Evolutionary conservation across 2,888 invertebrate species (phyloP).

Genomic region (Tuta absoluta): DNA sequence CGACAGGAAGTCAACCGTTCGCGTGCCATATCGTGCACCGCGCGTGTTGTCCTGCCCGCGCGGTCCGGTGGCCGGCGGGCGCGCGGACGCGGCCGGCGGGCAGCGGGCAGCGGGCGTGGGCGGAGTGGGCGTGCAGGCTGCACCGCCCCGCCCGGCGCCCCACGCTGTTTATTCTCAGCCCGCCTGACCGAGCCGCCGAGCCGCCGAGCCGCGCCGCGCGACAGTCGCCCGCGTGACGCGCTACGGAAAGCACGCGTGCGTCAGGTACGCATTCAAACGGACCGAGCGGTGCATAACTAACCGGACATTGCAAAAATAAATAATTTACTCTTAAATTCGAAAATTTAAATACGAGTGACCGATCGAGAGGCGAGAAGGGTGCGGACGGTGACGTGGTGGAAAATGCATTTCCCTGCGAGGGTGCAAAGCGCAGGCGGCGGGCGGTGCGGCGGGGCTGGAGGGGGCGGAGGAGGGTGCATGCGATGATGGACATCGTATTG

Average conservation of each 20-base stretch:
- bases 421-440: slow-evolving; percentile 78
- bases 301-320: slow-evolving; percentile 65
- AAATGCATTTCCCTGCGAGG: slow-evolving; percentile 72
- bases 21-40: not conserved
- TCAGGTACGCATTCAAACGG: slow-evolving; percentile 58
- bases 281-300: slow-evolving; percentile 72
- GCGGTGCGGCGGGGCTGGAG: slow-evolving; percentile 30
- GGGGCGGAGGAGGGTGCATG: slow-evolving; percentile 81
- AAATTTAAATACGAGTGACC: slow-evolving; percentile 32
- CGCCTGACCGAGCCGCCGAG: slow-evolving; percentile 62
- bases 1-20: not conserved
- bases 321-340: slow-evolving; percentile 36
- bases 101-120: slow-evolving; percentile 34
- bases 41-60: not conserved
- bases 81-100: slow-evolving; percentile 38
- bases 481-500: slow-evolving; percentile 83
- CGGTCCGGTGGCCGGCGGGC: slow-evolving; percentile 29
- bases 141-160: slow-evolving; percentile 56
- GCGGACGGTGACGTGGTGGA: slow-evolving; percentile 59
- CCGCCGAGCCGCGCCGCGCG: slow-evolving; percentile 63
- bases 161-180: slow-evolving; percentile 74
- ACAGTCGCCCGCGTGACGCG: slow-evolving; percentile 79
- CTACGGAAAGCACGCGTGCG: slow-evolving; percentile 66
- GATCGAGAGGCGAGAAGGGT: slow-evolving; percentile 38
- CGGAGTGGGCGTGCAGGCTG: slow-evolving; percentile 74